A percentile compares a stretch with the other conserved stretches of the same genome.
Evolutionary conservation across 2,113 vertebrate genomes (phyloP).

Genomic region (Hippocampus guttulatus): DNA sequence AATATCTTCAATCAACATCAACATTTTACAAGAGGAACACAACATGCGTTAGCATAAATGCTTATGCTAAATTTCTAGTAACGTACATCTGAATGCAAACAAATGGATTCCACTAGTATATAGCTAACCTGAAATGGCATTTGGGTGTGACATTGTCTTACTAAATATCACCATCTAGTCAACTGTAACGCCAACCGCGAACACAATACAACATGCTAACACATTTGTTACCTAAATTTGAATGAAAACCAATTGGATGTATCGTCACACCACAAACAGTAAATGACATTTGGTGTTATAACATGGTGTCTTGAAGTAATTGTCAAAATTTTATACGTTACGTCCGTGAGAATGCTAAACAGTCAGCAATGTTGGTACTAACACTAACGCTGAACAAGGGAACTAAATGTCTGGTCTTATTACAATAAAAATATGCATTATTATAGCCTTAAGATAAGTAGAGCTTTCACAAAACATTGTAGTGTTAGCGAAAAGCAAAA

Average conservation of each 20-base stretch:
- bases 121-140: neutral
- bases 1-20: neutral
- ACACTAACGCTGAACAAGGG: neutral
- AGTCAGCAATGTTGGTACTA: neutral
- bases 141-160: neutral
- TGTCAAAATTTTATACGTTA: neutral
- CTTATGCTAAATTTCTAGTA: neutral
- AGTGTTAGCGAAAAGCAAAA: conserved; percentile 7
- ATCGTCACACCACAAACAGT: neutral
- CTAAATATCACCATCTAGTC: neutral
- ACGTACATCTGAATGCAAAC: neutral
- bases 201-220: neutral
- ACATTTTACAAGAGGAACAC: neutral
- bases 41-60: neutral
- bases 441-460: neutral
- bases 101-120: neutral
- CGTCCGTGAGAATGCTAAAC: neutral
- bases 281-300: neutral
- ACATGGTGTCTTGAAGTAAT: neutral
- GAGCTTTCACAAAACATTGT: neutral
- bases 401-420: neutral
- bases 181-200: neutral
- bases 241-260: neutral
- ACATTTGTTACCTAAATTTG: neutral
- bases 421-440: neutral